Evolutionary conservation across 2,113 vertebrate genomes (phyloP).

Genomic region (Bufo bufo): DNA sequence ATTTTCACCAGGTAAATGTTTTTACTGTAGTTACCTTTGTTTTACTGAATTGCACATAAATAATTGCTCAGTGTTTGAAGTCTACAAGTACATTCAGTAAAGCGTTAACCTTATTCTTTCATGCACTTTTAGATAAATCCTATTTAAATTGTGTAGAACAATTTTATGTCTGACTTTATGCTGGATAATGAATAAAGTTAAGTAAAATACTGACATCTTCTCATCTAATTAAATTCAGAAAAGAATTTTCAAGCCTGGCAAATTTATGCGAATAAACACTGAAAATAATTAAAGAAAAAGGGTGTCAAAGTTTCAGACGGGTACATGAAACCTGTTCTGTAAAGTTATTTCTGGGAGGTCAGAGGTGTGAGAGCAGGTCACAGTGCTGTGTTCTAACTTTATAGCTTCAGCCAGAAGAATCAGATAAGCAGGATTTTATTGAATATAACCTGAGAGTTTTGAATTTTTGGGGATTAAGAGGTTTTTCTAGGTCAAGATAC

Average conservation of each 20-base stretch:
- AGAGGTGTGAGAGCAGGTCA: not conserved
- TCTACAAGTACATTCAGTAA: constrained; percentile 4
- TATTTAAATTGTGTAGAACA: not conserved
- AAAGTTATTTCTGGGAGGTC: not conserved
- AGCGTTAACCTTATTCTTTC: constrained; percentile 19
- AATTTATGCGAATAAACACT: not conserved
- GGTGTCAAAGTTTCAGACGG: not conserved
- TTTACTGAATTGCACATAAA: not conserved
- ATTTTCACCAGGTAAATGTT: not conserved
- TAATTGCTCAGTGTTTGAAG: not conserved
- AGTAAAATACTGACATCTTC: not conserved
- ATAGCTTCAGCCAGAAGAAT: not conserved
- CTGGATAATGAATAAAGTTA: not conserved
- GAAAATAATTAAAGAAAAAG: not conserved
- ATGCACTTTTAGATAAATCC: not conserved
- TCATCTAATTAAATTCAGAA: constrained; percentile 3
- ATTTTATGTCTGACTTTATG: not conserved
- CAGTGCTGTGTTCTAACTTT: too few relatives aligned
- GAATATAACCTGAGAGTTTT: too few relatives aligned
- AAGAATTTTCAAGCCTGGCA: not conserved
- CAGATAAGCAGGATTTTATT: not conserved
- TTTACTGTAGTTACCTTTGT: not conserved
- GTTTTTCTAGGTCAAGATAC: too few relatives aligned
- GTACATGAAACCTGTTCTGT: not conserved
- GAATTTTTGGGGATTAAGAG: too few relatives aligned